Evolutionary conservation across 2,888 invertebrate genomes (phyloP), one percentile per base, ranked within the genome.

Genomic region (Beris chalybata): DNA sequence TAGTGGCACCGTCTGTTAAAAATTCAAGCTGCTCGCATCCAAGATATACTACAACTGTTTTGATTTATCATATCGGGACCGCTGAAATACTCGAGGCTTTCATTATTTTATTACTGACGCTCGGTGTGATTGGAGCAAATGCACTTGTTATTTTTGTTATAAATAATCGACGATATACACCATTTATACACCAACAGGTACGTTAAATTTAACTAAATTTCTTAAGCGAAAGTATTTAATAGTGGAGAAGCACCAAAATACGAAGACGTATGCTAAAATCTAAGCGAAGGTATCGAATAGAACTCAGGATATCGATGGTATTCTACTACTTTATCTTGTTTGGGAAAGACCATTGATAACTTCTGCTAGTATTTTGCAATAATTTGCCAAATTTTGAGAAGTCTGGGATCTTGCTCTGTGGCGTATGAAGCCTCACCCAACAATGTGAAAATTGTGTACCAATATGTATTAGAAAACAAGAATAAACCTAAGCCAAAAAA

Each of bases 141-240:
- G 83, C 91, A 56, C 83, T 92, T 69, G 86, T 93, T 32, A 92
- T 93, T 72, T 86, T 91, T 73, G 92, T 93, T 57, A 86, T 93
- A 75, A 93, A 93, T 80, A 92, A 91, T 79, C 85, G 91, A 61
- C 85, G 91, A 70, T 92, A 92, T 78, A 87, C 91, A 74, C 91
- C 91, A 76, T 92, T 92, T 76, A 92, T 93, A 74, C 92, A 92
- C 77, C 90, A 92, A 74, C 93, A 93, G 90, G 93, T 92, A 79
- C 80, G 78, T 74, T 22, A 0, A 43, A 44, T 57, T 15, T 56
- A 22, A 22, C 3, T 11, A 12, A 12, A 45, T 45, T 45, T 2
- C n/a, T 45, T n/a, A n/a, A 45, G 22, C 22, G 3, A 22, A 22
- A 22, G 22, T 22, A n/a, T n/a, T n/a, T n/a, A 22, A 3, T 22